phyloP scores from a whole-genome alignment of 2,797 vertebrate species.

The Acipenser transmontanus region DNA sequence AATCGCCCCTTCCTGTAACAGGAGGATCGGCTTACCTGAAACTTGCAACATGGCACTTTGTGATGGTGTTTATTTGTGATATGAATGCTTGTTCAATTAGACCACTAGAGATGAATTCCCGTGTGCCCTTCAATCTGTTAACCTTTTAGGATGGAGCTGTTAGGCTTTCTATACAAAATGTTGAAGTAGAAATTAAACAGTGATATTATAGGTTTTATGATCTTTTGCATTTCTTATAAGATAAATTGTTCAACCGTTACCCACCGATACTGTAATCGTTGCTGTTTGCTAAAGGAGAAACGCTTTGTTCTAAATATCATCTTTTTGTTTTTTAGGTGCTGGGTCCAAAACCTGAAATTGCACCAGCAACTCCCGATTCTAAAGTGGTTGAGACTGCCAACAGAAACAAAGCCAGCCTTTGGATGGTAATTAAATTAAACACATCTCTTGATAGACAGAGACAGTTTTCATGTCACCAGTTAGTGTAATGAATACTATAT shows the following conservation, averaged over 20 bases:
- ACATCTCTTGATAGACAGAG: too few relatives aligned
- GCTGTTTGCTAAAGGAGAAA: too few relatives aligned
- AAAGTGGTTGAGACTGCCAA: conserved; percentile 36
- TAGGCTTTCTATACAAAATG: too few relatives aligned
- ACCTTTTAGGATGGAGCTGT: background rate
- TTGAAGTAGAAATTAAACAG: too few relatives aligned
- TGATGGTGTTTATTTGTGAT: too few relatives aligned
- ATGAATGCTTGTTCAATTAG: too few relatives aligned
- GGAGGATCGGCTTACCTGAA: background rate
- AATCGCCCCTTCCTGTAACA: background rate
- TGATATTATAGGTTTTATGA: background rate
- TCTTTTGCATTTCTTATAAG: background rate
- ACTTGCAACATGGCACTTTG: background rate
- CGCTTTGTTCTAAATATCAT: background rate
- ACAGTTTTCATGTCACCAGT: too few relatives aligned
- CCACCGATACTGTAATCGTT: too few relatives aligned
- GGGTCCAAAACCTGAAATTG: conserved; percentile 48
- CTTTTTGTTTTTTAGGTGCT: conserved; percentile 40
- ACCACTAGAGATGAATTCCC: too few relatives aligned
- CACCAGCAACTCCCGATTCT: conserved; percentile 34
- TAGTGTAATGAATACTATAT: too few relatives aligned
- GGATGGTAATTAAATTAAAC: conserved; percentile 36
- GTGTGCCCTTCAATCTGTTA: background rate
- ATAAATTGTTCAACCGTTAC: background rate
- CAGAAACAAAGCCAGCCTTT: conserved; percentile 42